Evolutionary conservation across 2,113 vertebrate genomes (phyloP), one percentile per base, ranked within the genome.

Genomic region (Tiliqua scincoides): DNA sequence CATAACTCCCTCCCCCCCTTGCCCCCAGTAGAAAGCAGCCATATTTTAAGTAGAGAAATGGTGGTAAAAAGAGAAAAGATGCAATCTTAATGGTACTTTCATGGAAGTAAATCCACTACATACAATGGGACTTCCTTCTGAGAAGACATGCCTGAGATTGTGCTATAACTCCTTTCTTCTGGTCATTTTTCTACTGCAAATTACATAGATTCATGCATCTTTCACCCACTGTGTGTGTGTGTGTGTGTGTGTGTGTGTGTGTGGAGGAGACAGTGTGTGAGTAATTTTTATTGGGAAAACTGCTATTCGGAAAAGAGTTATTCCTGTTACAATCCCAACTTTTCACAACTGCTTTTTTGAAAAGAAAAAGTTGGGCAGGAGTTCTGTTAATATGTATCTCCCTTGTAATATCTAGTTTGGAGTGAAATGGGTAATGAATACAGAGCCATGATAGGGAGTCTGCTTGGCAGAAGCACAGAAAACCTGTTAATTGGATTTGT

Each of bases 381-480:
- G 43, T 48, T 48, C 43, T 32, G 67, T 70, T 70, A 32, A 35
- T 17, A 17, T 32, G 35, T 20, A 27, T 62, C 23, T 37, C 9
- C 72, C 72, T 4, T 40, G 59, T 79, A 62, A 79, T 32, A 12
- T 79, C 23, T 37, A 27, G 20, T 35, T 59, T 62, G 76, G 75
- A 91, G 89, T 94, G 87, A 92, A 91, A 93, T 95, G 88, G 71
- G 76, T 91, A 62, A 70, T 80, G 89, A 89, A 91, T 92, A 88
- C 76, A 83, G 37, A 84, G 80, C 71, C 81, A 74, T 86, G 59
- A 88, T n/a, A 82, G n/a, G 54, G 79, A n/a, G 81, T 82, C 87
- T 92, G 76, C 84, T 91, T 91, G 67, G 91, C 78, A 84, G 85
- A 76, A 87, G 43, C 1, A 25, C 20, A 92, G 77, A 71, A 86